Base-by-base conservation (phyloP, 1,140 invertebrate species). In the Drosophila ercepeae region DNA sequence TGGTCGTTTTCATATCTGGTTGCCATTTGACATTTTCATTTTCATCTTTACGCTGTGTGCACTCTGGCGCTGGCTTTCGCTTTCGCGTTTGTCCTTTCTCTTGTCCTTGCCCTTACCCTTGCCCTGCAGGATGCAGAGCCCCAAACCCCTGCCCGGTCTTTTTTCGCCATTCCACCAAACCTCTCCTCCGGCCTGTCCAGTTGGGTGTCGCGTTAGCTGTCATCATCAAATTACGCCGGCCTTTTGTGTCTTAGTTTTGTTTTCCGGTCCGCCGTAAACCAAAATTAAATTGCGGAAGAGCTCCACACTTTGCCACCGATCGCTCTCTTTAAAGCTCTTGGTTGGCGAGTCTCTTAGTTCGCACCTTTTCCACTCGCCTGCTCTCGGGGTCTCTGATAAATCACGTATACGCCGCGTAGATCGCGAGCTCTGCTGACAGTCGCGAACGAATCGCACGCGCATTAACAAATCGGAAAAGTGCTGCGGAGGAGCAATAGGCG, bases 141-240 rank as follows among this genome's bases (percentile, higher is more conserved):
- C 34, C 29, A 2, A 32, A 6, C 13, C 34, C 13, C n/a, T 11
- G 13, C 4, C 5, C 36, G n/a, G n/a, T n/a, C n/a, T n/a, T n/a
- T n/a, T n/a, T n/a, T n/a, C n/a, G n/a, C n/a, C n/a, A n/a, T n/a
- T n/a, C n/a, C n/a, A n/a, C n/a, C 6, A 2, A 7, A 9, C 7
- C 13, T 21, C 9, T 21, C 16, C 23, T 14, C 21, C 23, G 46
- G 16, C 14, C 13, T 9, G 3, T n/a, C 23, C 29, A 3, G n/a
- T 23, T 49, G 39, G 44, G 54, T 64, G 69, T 54, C 70, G 58
- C 58, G 29, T 63, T 65, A 61, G 67, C 72, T 86, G 81, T 88
- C 81, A 86, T 84, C 81, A 86, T 86, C 73, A 81, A 86, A 88
- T 86, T 86, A 81, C 82, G 77, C 53, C 18, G 27, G 63, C 76